Conservation (phyloP, 1,140 invertebrate species). For the Drosophila sproati region DNA sequence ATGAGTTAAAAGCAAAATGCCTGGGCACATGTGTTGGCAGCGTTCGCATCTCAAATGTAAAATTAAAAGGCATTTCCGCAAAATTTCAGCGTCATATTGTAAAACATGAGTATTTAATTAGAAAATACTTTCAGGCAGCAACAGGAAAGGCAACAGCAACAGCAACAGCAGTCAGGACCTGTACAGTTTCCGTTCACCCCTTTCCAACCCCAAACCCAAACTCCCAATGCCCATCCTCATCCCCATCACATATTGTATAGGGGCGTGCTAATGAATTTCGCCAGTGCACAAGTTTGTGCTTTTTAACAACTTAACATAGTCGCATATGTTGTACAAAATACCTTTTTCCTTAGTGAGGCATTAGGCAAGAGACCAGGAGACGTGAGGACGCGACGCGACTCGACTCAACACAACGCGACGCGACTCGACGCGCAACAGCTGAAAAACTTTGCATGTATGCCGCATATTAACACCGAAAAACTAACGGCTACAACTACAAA, state of each 20-base stretch:
- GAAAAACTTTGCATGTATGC: slow-evolving; percentile 76
- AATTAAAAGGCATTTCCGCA: slow-evolving; percentile 84
- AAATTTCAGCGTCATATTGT: slow-evolving; percentile 84
- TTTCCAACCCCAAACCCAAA: too few relatives aligned
- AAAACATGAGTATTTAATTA: slow-evolving; percentile 84
- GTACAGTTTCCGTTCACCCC: slow-evolving; percentile 29
- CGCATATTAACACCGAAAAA: slow-evolving; percentile 79
- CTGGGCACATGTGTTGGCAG: slow-evolving; percentile 32
- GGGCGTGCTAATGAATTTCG: slow-evolving; percentile 70
- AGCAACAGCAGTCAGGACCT: slow-evolving; percentile 4
- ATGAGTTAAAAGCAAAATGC: slow-evolving; percentile 53
- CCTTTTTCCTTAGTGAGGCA: slow-evolving; percentile 60
- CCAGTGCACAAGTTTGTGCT: slow-evolving; percentile 59
- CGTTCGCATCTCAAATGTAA: slow-evolving; percentile 74
- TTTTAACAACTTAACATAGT: slow-evolving; percentile 80
- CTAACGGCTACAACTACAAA: slow-evolving; percentile 54
- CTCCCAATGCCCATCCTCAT: too few relatives aligned
- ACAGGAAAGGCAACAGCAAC: background rate
- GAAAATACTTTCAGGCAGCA: slow-evolving; percentile 75
- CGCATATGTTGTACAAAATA: slow-evolving; percentile 74
- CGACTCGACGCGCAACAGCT: slow-evolving; percentile 41
- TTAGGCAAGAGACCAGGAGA: background rate
- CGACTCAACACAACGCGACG: background rate
- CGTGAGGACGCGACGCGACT: background rate
- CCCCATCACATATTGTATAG: background rate